Evolutionary conservation across 1,140 invertebrate genomes (phyloP).

Genomic region (Rhopalosiphum maidis): DNA sequence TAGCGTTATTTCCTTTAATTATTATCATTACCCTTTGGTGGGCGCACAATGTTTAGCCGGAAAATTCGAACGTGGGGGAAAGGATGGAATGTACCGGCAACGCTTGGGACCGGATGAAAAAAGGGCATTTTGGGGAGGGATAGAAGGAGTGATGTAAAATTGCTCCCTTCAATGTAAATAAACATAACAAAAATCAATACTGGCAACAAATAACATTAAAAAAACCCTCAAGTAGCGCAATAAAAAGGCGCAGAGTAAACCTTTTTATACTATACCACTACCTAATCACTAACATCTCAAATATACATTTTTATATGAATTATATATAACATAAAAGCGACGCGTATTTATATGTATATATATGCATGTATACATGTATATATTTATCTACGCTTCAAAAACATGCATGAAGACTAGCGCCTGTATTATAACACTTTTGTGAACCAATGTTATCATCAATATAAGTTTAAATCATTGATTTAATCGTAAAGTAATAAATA

Average conservation of each 20-base stretch:
- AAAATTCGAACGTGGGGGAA: constrained; percentile 56
- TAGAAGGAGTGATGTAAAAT: constrained; percentile 36
- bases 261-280: constrained; percentile 47
- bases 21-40: constrained; percentile 53
- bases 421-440: constrained; percentile 26
- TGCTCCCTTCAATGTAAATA: constrained; percentile 53
- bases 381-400: constrained; percentile 25
- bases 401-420: constrained; percentile 7
- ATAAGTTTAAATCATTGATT: background rate
- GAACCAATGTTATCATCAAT: background rate
- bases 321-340: constrained; percentile 50
- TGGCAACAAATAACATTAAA: constrained; percentile 58
- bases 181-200: constrained; percentile 56
- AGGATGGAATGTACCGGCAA: constrained; percentile 57
- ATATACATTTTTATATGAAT: constrained; percentile 49
- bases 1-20: constrained; percentile 52
- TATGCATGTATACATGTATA: background rate
- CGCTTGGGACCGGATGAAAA: constrained; percentile 55
- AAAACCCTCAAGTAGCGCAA: constrained; percentile 55
- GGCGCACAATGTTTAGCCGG: constrained; percentile 56
- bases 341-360: constrained; percentile 8
- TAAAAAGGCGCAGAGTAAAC: constrained; percentile 52
- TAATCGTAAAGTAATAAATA: background rate
- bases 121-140: constrained; percentile 19
- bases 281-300: constrained; percentile 52